Percentiles rank a stretch among this genome's conserved stretches.
Evolutionary conservation across 2,113 vertebrate species (phyloP).

Genomic region (Microcebus lehilahytsara): DNA sequence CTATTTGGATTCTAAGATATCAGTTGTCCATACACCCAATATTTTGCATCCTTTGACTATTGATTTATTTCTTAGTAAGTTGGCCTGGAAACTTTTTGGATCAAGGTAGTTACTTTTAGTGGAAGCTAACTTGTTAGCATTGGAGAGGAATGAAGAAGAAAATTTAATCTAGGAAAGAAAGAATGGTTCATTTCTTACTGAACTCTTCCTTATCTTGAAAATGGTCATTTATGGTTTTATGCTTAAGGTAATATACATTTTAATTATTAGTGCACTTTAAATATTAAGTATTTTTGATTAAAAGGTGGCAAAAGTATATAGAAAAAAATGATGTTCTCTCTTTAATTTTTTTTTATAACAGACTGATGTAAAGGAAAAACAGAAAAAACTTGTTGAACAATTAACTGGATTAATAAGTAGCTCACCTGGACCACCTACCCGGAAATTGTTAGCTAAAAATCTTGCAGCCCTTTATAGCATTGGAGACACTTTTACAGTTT

Average conservation of each 20-base stretch:
- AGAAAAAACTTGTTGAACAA: constrained; percentile 98
- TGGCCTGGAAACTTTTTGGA: not conserved
- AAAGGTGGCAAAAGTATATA: not conserved
- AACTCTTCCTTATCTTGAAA: not conserved
- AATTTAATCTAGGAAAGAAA: constrained; percentile 32
- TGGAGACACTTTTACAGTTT: constrained; percentile 98
- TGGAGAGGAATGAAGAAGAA: not conserved
- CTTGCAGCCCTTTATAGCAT: constrained; percentile 98
- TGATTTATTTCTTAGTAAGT: not conserved
- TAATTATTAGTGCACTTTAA: not conserved
- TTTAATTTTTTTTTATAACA: constrained; percentile 76
- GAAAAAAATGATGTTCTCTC: not conserved
- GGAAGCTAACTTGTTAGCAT: not conserved
- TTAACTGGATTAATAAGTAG: constrained; percentile 97
- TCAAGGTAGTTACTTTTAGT: constrained; percentile 10
- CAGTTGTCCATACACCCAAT: not conserved
- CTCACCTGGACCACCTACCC: constrained; percentile 95
- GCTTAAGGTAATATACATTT: not conserved
- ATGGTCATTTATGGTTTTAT: not conserved
- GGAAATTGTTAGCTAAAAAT: constrained; percentile 97
- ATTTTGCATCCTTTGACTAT: not conserved
- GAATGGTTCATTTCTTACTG: not conserved
- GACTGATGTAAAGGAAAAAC: constrained; percentile 98
- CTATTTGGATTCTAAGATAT: not conserved
- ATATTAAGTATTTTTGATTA: not conserved